phyloP scores from a whole-genome alignment of 2,888 invertebrate species.

The Criorhina ranunculi region DNA sequence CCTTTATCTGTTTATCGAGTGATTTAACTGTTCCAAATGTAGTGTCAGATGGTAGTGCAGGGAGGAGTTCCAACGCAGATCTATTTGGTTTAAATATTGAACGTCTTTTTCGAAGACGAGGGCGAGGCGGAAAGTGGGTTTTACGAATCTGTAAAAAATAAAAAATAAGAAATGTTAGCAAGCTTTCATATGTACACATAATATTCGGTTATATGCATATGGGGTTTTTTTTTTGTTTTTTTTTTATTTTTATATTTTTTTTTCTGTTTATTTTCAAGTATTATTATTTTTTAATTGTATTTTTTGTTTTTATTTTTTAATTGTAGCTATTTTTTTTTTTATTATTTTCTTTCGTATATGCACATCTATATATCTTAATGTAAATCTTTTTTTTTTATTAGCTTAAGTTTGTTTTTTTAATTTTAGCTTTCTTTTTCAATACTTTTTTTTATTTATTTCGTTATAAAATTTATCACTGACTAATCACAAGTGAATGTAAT shows the following conservation, averaged over 20 bases:
- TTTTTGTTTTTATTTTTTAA: conserved; percentile 25
- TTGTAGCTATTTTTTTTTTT: conserved; percentile 8
- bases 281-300: conserved; percentile 17
- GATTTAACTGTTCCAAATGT: conserved; percentile 21
- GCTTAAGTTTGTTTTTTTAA: background rate
- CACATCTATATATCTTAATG: conserved; percentile 6
- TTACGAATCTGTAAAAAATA: conserved; percentile 88
- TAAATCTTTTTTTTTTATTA: background rate
- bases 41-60: conserved; percentile 27
- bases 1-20: background rate
- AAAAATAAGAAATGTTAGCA: no score
- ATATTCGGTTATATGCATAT: background rate
- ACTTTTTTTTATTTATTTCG: conserved; percentile 33
- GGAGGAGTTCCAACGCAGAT: background rate
- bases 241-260: conserved; percentile 21
- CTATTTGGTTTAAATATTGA: conserved; percentile 37
- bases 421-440: conserved; percentile 1
- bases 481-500: conserved; percentile 1
- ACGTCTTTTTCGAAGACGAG: conserved; percentile 83
- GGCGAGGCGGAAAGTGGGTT: conserved; percentile 89
- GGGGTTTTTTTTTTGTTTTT: conserved; percentile 7
- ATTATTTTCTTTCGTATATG: conserved; percentile 17
- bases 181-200: background rate
- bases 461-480: conserved; percentile 37
- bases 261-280: no score